Conservation (phyloP, 2,888 invertebrate genomes). For the Autographa pulchrina region DNA sequence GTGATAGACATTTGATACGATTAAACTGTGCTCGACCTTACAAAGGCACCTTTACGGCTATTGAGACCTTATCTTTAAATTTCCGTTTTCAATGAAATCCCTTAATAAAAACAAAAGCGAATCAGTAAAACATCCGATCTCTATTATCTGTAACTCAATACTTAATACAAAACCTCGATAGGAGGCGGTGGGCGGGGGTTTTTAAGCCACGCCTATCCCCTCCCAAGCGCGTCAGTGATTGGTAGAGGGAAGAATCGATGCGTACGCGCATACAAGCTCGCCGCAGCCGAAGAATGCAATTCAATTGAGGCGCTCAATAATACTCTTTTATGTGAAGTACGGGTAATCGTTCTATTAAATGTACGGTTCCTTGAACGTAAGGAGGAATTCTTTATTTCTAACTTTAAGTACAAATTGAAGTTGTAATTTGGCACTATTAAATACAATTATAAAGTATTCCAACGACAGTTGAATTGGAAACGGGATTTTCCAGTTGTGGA, state of each 20-base stretch:
- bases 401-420: conserved; percentile 41
- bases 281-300: conserved; percentile 77
- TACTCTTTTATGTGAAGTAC: conserved; percentile 75
- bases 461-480: conserved; percentile 38
- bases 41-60: conserved; percentile 63
- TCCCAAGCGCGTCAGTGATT: conserved; percentile 72
- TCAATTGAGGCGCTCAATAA: conserved; percentile 80
- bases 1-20: conserved; percentile 59
- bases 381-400: conserved; percentile 52
- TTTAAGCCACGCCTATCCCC: conserved; percentile 69
- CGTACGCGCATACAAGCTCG: conserved; percentile 73
- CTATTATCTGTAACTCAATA: conserved; percentile 82
- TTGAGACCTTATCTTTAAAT: conserved; percentile 68
- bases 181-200: conserved; percentile 78
- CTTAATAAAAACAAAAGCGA: conserved; percentile 68
- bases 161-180: conserved; percentile 71
- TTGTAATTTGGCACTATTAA: conserved; percentile 45
- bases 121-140: conserved; percentile 69
- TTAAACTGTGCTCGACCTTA: conserved; percentile 54
- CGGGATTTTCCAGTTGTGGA: conserved; percentile 35
- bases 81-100: conserved; percentile 74
- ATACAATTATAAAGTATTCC: conserved; percentile 43
- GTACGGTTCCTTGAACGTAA: conserved; percentile 37
- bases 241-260: conserved; percentile 69
- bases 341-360: conserved; percentile 74